These are phyloP conservation scores for Myotis lucifugus DNA, from an alignment of 2,113 vertebrate genomes.

Conservation along the genomic window DNA sequence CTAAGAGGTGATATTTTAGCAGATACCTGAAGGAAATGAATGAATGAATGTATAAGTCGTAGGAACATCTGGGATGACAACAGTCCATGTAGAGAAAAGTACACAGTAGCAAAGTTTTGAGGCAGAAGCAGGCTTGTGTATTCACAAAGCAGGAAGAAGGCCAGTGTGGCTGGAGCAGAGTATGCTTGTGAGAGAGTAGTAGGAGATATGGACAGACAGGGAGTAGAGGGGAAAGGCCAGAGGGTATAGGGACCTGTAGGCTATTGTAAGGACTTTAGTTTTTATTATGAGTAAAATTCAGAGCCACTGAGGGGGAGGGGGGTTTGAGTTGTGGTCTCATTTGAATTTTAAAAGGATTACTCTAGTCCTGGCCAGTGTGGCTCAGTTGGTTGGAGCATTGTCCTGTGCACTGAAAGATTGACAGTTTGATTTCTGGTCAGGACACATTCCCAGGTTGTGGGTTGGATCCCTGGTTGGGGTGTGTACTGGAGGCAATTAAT, in stretches of 20 bases:
- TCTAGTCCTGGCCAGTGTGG: too few relatives aligned
- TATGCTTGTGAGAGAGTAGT: rapidly evolving
- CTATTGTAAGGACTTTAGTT: neutral
- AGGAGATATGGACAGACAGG: neutral
- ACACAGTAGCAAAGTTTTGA: neutral
- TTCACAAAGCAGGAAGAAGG: neutral
- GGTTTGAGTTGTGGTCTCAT: neutral
- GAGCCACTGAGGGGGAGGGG: neutral
- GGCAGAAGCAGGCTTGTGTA: neutral
- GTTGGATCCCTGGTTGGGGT: too few relatives aligned
- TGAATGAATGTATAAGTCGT: neutral
- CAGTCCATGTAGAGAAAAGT: neutral
- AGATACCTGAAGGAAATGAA: neutral
- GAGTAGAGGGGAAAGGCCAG: neutral
- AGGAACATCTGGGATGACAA: neutral
- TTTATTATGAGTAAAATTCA: neutral
- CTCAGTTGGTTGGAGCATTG: too few relatives aligned
- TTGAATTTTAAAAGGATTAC: neutral
- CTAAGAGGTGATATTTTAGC: neutral
- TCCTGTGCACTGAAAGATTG: too few relatives aligned
- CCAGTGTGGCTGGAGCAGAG: neutral
- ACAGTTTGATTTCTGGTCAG: too few relatives aligned
- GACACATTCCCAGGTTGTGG: too few relatives aligned
- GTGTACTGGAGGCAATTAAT: too few relatives aligned
- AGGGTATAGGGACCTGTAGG: neutral